A percentile compares a stretch with the other conserved stretches of the same genome.
Conservation (phyloP, 2,888 invertebrate genomes). For the Gortyna flavago region DNA sequence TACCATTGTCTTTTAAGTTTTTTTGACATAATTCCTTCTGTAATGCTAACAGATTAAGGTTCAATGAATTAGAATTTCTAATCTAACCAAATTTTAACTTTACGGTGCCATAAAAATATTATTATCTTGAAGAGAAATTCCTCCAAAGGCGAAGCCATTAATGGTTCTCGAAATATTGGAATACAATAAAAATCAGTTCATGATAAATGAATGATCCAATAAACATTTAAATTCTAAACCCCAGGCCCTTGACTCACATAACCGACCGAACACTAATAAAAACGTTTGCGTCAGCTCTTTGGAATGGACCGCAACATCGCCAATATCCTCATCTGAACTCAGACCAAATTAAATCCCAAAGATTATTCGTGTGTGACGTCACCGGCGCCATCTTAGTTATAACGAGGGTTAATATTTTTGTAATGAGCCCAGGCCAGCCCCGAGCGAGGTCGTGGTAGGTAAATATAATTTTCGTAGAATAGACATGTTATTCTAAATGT, state of each 20-base stretch:
- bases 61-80: background rate
- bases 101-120: background rate
- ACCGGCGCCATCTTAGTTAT: conserved; percentile 39
- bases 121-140: conserved; percentile 8
- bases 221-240: conserved; percentile 21
- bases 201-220: conserved; percentile 16
- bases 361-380: conserved; percentile 35
- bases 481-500: conserved; percentile 39
- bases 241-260: conserved; percentile 28
- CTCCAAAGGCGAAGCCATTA: background rate
- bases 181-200: conserved; percentile 2
- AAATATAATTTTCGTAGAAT: conserved; percentile 33
- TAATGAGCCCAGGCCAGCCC: conserved; percentile 36
- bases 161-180: conserved; percentile 12
- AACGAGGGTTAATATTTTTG: conserved; percentile 59
- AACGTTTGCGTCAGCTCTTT: conserved; percentile 38
- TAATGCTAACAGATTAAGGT: background rate
- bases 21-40: background rate
- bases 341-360: conserved; percentile 20
- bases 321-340: conserved; percentile 23
- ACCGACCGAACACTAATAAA: conserved; percentile 30
- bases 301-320: conserved; percentile 24
- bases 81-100: background rate
- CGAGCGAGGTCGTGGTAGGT: conserved; percentile 35
- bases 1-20: background rate